phyloP scores from a whole-genome alignment of 2,888 invertebrate species.

The Gastracanthus pulcherrimus region DNA sequence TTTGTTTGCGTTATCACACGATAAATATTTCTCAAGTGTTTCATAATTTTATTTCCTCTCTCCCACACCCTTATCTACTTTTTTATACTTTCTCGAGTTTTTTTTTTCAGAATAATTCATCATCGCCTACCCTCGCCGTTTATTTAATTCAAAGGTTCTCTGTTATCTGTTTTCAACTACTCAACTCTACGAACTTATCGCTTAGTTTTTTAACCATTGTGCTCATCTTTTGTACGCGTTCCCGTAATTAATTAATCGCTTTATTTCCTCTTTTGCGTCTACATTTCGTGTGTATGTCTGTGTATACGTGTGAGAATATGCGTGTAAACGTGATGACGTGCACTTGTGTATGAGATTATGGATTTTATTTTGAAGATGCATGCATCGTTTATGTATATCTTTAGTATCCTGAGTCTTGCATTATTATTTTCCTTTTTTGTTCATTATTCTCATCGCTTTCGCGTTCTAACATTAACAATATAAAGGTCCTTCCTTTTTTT shows the following conservation, averaged over 20 bases:
- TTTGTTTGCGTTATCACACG: too few species aligned
- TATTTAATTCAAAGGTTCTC: too few species aligned
- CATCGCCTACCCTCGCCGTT: too few species aligned
- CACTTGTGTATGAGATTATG: background rate
- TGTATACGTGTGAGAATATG: background rate
- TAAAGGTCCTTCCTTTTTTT: conserved; percentile 17
- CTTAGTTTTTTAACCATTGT: conserved; percentile 47
- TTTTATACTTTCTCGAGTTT: background rate
- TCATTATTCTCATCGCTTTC: background rate
- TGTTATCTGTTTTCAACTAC: background rate
- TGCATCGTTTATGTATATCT: background rate
- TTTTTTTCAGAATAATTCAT: too few species aligned
- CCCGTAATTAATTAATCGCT: background rate
- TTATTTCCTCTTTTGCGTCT: too few species aligned
- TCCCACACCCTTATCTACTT: conserved; percentile 45
- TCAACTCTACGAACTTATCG: conserved; percentile 7
- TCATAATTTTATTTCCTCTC: too few species aligned
- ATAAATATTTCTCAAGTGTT: too few species aligned
- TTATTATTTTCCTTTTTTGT: background rate
- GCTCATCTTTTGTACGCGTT: conserved; percentile 29
- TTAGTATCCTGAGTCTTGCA: conserved; percentile 17
- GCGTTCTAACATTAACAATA: conserved; percentile 41
- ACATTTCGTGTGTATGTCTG: background rate
- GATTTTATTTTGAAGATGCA: too few species aligned
- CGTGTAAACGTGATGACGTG: background rate